A percentile compares a stretch with the other conserved stretches of the same genome.
Evolutionary conservation across 1,140 invertebrate species (phyloP).

Genomic region (Platorchestia sp.): DNA sequence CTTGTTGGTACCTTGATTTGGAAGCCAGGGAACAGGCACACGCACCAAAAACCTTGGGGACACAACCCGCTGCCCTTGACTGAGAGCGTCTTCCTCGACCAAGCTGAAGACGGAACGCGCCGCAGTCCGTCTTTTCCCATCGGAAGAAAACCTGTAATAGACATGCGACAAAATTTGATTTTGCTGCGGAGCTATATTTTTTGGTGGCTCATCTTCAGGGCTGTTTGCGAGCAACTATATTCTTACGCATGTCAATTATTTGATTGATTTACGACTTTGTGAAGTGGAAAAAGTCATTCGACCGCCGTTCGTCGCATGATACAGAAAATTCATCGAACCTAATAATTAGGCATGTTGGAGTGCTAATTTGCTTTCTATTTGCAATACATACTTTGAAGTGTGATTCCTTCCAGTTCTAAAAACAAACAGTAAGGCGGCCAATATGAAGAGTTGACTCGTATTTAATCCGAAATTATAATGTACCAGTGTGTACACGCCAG

Average conservation of each 20-base stretch:
- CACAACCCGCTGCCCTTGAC: conserved; percentile 23
- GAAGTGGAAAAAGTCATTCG: not conserved
- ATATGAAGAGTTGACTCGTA: too few relatives aligned
- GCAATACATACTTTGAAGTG: not conserved
- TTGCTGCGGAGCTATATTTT: not conserved
- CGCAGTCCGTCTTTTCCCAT: not conserved
- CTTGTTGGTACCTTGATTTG: not conserved
- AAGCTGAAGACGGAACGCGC: not conserved
- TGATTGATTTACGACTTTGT: not conserved
- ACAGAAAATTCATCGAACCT: not conserved
- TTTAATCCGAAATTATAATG: too few relatives aligned
- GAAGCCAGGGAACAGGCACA: not conserved
- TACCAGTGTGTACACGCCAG: too few relatives aligned
- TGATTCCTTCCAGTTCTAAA: not conserved
- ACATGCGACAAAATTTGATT: not conserved
- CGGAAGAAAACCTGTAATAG: not conserved
- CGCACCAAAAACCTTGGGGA: not conserved
- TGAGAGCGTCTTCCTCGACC: not conserved
- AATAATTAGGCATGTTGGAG: not conserved
- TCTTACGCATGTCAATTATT: not conserved
- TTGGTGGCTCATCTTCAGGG: not conserved
- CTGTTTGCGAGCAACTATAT: not conserved
- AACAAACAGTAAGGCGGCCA: too few relatives aligned
- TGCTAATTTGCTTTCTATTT: not conserved
- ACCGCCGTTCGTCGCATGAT: not conserved